phyloP scores from a whole-genome alignment of 1,140 invertebrate species.

The Drosophila chauvacae region DNA sequence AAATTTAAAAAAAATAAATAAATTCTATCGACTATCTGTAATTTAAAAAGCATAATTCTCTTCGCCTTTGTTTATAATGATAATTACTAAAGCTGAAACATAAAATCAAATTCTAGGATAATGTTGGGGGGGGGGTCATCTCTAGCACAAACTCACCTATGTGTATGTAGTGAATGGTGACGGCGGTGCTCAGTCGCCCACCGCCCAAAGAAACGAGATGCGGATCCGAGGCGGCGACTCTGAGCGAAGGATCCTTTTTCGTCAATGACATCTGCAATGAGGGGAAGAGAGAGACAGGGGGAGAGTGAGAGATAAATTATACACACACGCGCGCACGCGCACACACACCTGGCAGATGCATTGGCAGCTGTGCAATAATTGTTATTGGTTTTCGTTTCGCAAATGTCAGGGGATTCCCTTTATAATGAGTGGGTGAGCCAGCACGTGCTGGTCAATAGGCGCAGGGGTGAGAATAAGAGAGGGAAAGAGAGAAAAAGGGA shows the following conservation, averaged over 20 bases:
- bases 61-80: background rate
- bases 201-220: slow-evolving; percentile 95
- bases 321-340: slow-evolving; percentile 4
- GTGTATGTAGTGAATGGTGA: slow-evolving; percentile 93
- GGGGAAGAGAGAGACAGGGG: slow-evolving; percentile 9
- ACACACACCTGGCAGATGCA: slow-evolving; percentile 22
- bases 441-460: slow-evolving; percentile 29
- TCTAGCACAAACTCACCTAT: slow-evolving; percentile 86
- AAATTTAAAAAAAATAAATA: background rate
- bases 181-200: slow-evolving; percentile 94
- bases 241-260: slow-evolving; percentile 84
- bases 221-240: slow-evolving; percentile 93
- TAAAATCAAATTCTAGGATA: background rate
- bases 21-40: background rate
- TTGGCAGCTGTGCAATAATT: slow-evolving; percentile 59
- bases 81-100: background rate
- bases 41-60: background rate
- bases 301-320: slow-evolving; percentile 15
- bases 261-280: slow-evolving; percentile 82
- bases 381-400: slow-evolving; percentile 51
- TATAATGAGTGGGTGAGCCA: slow-evolving; percentile 8
- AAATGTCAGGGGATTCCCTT: slow-evolving; percentile 38
- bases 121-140: background rate
- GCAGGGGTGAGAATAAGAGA: background rate
- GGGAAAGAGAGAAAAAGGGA: background rate